Base-by-base conservation (phyloP, 2,113 vertebrate genomes). In the Copsychus sechellarum region DNA sequence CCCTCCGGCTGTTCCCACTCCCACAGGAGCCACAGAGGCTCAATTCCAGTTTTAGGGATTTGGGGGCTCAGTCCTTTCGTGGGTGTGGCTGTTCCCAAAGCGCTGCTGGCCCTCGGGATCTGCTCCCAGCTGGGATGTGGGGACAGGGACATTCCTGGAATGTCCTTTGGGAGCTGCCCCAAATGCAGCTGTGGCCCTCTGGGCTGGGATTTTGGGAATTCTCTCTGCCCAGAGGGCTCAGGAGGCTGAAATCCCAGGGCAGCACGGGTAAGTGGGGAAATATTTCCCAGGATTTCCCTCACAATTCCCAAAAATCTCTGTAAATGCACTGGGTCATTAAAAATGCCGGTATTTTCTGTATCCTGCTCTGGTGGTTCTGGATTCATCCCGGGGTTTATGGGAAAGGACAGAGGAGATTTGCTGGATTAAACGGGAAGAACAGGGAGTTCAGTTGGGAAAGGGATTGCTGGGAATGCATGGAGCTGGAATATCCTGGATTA, bases 261-360 rank as follows among this genome's bases (percentile, higher is more conserved):
- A 34, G 77, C 61, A 6, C 0, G 18, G 74, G 71, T 11, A 5
- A 69, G 48, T 12, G 67, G 67, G 34, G 83, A 36, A 25, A 48
- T 42, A 23, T 25, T 65, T 54, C 69, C 81, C 26, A 0, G 51
- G 34, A 12, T 51, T 80, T 61, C 87, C 38, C 60, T 73, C 31
- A 3, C 40, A 9, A 1, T 14, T 86, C 86, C 80, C 61, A 51
- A 1, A 16, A 34, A 31, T 42, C 34, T 88, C 91, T 78, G 72
- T 53, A 88, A 40, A 60, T 89, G 91, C 91, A n/a, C 76, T 65
- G 45, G 81, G 72, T 70, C 56, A 77, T 56, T 53, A 69, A 78
- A 86, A 74, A 70, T 33, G 20, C 56, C 17, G 5, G 2, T 86
- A 71, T 91, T 95, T 92, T 92, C 76, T 90, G 88, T 95, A 79